Evolutionary conservation across 1,140 invertebrate genomes (phyloP).

Genomic region (Zaprionus africanus): DNA sequence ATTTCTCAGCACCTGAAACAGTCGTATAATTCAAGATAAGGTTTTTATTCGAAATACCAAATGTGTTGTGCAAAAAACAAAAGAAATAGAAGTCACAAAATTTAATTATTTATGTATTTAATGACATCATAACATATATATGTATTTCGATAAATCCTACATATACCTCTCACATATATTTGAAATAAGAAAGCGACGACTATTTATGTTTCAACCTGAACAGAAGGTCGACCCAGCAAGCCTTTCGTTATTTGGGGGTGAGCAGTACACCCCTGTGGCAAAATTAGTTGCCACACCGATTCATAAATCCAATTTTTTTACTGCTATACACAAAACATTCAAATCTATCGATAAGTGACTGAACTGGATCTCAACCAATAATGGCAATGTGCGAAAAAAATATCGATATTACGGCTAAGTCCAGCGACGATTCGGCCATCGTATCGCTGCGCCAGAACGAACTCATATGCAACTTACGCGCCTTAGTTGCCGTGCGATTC

Average conservation of each 20-base stretch:
- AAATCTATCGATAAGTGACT: constrained; percentile 5
- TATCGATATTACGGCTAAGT: constrained; percentile 60
- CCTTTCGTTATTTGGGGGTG: not conserved
- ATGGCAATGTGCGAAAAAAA: constrained; percentile 30
- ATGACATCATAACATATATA: too few relatives aligned
- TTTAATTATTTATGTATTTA: too few relatives aligned
- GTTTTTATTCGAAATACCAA: not conserved
- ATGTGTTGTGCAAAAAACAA: too few relatives aligned
- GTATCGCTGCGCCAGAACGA: constrained; percentile 63
- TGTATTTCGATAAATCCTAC: too few relatives aligned
- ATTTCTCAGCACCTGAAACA: constrained; percentile 34
- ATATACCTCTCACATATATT: not conserved
- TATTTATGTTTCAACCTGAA: not conserved
- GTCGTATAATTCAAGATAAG: constrained; percentile 1
- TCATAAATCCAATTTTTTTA: constrained; percentile 2
- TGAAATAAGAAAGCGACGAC: not conserved
- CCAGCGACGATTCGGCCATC: constrained; percentile 24
- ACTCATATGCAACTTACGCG: constrained; percentile 55
- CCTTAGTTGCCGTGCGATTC: constrained; percentile 62
- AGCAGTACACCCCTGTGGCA: not conserved
- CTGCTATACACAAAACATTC: constrained; percentile 17
- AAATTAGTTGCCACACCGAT: constrained; percentile 4
- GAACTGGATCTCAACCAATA: not conserved
- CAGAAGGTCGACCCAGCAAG: not conserved
- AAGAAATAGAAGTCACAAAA: too few relatives aligned